Percentiles rank a stretch among this genome's conserved stretches.
These are phyloP conservation scores for Falco berigora DNA, from an alignment of 2,797 vertebrate species.

Conservation along the genomic window DNA sequence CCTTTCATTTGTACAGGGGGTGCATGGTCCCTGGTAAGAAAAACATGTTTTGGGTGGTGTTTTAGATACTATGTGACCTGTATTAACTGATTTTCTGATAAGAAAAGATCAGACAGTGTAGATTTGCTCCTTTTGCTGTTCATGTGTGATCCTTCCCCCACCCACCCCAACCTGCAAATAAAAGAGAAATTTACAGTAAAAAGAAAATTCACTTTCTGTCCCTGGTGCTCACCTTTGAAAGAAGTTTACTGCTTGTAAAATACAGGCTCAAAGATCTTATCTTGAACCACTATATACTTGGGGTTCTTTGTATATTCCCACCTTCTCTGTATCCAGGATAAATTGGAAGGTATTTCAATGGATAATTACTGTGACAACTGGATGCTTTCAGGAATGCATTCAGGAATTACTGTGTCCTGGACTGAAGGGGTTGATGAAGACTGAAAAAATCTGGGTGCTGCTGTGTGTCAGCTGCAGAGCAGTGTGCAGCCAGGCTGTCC, in stretches of 20 bases:
- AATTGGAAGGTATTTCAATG: neutral
- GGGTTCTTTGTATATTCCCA: neutral
- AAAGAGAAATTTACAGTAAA: neutral
- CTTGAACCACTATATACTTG: neutral
- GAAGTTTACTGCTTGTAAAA: neutral
- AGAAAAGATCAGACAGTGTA: neutral
- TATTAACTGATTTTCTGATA: neutral
- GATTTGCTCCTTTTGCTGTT: neutral
- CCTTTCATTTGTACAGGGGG: neutral
- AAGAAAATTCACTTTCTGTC: neutral
- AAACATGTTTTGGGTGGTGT: neutral
- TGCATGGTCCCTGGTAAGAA: neutral
- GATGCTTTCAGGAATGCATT: neutral
- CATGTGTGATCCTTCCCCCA: neutral
- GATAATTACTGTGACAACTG: neutral
- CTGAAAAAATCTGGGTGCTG: rapidly evolving
- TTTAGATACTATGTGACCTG: neutral
- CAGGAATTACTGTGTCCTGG: neutral
- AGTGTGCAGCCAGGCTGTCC: neutral
- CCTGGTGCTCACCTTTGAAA: neutral
- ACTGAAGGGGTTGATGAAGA: neutral
- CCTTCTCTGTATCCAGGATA: neutral
- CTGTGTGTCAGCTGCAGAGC: neutral
- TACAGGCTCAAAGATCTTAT: neutral
- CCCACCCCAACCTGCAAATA: rapidly evolving